These are phyloP conservation scores for Hesperophylax magnus DNA, from an alignment of 1,140 invertebrate genomes.

Conservation along the genomic window DNA sequence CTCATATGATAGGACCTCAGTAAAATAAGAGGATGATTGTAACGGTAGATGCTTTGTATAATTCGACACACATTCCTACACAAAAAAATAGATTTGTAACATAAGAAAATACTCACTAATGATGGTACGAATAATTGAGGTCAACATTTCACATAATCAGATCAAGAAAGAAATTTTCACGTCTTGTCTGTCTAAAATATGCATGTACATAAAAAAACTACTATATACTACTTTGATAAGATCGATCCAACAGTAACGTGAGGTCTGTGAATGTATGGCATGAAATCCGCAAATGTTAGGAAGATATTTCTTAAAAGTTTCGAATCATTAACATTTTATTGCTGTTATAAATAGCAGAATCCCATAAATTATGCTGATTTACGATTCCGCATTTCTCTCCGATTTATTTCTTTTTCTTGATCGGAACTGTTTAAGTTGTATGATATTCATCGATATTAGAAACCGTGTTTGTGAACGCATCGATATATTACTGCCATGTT, in stretches of 20 bases:
- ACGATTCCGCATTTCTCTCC: background rate
- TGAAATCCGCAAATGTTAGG: slow-evolving; percentile 3
- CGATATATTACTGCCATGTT: too few species aligned
- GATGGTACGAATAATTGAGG: background rate
- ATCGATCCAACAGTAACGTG: background rate
- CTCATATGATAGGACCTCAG: too few species aligned
- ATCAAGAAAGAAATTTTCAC: background rate
- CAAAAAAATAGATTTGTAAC: too few species aligned
- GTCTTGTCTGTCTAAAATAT: background rate
- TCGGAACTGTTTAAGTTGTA: slow-evolving; percentile 1
- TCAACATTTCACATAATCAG: slow-evolving; percentile 3
- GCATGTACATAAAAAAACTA: too few species aligned
- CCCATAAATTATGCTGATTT: slow-evolving; percentile 32
- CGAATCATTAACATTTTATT: slow-evolving; percentile 32
- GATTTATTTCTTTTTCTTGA: slow-evolving; percentile 11
- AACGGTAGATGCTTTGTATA: too few species aligned
- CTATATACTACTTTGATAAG: too few species aligned
- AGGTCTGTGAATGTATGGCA: slow-evolving; percentile 14
- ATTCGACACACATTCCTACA: too few species aligned
- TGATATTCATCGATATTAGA: background rate
- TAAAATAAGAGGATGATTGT: too few species aligned
- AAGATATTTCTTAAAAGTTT: slow-evolving; percentile 4
- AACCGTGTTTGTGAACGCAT: background rate
- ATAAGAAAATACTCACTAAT: too few species aligned
- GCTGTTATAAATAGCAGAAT: slow-evolving; percentile 16